These are phyloP conservation scores for Cheilosia grossa DNA, from an alignment of 2,888 invertebrate species.

Conservation along the genomic window DNA sequence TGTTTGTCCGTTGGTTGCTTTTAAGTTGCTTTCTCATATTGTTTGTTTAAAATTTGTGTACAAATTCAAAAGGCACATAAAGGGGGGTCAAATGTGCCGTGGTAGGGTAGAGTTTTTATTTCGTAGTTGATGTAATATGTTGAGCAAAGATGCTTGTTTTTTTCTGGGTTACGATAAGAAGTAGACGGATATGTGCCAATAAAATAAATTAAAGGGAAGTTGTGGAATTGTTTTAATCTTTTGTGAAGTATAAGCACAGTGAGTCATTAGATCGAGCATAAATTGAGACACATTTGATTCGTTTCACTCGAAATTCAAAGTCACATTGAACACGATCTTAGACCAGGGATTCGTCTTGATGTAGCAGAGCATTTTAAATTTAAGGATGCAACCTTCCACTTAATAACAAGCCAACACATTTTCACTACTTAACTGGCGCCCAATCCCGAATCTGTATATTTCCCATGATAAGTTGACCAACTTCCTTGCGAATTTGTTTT, in stretches of 20 bases:
- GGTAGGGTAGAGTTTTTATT: not conserved
- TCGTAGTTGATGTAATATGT: not conserved
- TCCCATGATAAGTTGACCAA: no score
- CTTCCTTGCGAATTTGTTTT: no score
- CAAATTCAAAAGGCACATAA: slow-evolving; percentile 32
- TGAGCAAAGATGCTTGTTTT: not conserved
- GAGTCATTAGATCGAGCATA: no score
- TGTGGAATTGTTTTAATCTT: slow-evolving; percentile 49
- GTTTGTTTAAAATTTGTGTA: slow-evolving; percentile 31
- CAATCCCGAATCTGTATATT: no score
- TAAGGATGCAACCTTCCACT: no score
- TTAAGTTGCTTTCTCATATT: slow-evolving; percentile 43
- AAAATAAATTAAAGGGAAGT: slow-evolving; percentile 48
- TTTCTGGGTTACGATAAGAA: slow-evolving; percentile 11
- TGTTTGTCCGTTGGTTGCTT: slow-evolving; percentile 37
- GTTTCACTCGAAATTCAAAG: no score
- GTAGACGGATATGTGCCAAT: slow-evolving; percentile 26
- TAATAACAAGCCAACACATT: no score
- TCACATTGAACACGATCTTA: no score
- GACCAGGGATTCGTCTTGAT: no score
- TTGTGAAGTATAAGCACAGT: slow-evolving; percentile 13
- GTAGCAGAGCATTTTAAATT: no score
- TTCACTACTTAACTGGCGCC: no score
- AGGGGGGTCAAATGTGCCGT: not conserved
- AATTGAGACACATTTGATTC: no score